Conservation (phyloP, 2,797 vertebrate species). For the Thamnophis elegans region DNA sequence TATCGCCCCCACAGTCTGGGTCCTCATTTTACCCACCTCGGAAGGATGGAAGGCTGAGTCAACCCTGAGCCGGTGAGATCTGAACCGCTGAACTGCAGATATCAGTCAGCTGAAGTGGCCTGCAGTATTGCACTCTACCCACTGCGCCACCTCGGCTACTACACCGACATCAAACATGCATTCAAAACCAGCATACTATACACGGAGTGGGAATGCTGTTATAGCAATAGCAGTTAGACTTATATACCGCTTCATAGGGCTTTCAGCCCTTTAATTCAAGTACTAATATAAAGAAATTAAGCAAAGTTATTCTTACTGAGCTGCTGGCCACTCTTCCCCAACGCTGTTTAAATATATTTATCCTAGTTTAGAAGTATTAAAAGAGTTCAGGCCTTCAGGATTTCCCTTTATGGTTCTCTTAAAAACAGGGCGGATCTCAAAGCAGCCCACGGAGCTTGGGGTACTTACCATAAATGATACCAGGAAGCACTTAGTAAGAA, state of each 20-base stretch:
- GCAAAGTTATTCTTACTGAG: background rate
- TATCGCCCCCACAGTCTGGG: too few species aligned
- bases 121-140: too few species aligned
- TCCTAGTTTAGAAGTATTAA: background rate
- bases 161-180: background rate
- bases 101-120: too few species aligned
- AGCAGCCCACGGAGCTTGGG: background rate
- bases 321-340: background rate
- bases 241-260: too few species aligned
- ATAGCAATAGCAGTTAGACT: too few species aligned
- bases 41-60: too few species aligned
- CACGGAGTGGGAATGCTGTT: background rate
- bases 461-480: background rate
- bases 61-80: too few species aligned
- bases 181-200: background rate
- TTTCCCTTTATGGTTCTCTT: background rate
- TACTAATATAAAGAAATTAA: background rate
- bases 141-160: too few species aligned
- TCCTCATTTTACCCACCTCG: too few species aligned
- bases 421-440: background rate
- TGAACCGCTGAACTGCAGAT: too few species aligned
- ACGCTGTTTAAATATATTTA: background rate
- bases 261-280: background rate
- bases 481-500: background rate
- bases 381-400: background rate